Percentiles rank a stretch among this genome's conserved stretches.
Conservation (phyloP, 1,140 invertebrate genomes). For the Drosophila paulistorum region DNA sequence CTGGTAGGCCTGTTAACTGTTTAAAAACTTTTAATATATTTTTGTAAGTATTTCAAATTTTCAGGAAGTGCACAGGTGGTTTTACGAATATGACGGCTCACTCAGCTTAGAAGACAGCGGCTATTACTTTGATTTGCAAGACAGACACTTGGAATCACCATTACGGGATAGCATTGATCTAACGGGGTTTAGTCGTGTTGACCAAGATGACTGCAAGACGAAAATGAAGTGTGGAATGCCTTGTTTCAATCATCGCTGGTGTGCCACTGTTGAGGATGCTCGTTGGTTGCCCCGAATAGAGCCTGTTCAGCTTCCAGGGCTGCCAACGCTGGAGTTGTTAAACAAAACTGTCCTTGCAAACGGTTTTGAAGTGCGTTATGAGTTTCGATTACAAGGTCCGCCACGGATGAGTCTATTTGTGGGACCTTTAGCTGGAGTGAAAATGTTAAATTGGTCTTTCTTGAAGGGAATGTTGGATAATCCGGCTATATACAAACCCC, state of each 20-base stretch:
- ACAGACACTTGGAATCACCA: conserved; percentile 87
- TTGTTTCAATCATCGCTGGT: conserved; percentile 86
- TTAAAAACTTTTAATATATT: no score
- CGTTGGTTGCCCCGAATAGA: conserved; percentile 60
- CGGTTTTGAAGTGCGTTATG: conserved; percentile 28
- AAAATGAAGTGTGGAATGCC: conserved; percentile 90
- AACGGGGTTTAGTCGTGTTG: conserved; percentile 84
- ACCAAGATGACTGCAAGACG: conserved; percentile 85
- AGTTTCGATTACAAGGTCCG: conserved; percentile 84
- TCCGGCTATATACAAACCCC: conserved; percentile 84
- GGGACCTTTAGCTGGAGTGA: conserved; percentile 44
- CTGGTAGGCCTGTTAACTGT: conserved; percentile 83
- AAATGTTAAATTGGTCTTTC: conserved; percentile 59
- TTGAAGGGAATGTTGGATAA: conserved; percentile 85
- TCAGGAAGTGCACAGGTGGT: conserved; percentile 86
- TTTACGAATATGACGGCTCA: conserved; percentile 84
- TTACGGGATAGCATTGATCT: conserved; percentile 83
- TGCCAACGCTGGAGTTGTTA: conserved; percentile 39
- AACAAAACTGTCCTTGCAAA: conserved; percentile 38
- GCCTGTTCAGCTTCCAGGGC: conserved; percentile 48
- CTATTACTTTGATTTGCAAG: conserved; percentile 89
- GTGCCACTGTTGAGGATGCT: conserved; percentile 41
- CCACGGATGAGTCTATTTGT: conserved; percentile 85
- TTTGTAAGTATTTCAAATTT: conserved; percentile 2
- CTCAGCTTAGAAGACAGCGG: conserved; percentile 85